Conservation (phyloP, 92 coral and sea anemone species). For the Palythoa grandis region DNA sequence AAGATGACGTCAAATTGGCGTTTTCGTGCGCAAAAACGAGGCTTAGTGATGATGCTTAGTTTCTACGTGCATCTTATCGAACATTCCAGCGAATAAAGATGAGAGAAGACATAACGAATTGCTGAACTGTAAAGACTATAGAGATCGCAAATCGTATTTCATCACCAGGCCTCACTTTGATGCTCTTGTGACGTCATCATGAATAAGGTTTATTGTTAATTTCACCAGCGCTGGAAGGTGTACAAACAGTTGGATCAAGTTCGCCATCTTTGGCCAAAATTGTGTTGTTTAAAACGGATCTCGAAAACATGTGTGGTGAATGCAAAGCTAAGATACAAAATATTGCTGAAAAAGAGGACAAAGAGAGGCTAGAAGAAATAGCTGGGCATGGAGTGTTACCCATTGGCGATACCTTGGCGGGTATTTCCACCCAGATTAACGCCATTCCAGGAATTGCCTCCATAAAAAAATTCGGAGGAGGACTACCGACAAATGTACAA, state of each 20-base stretch:
- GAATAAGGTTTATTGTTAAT: not conserved
- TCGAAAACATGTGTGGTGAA: slow-evolving; percentile 66
- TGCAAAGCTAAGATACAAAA: slow-evolving; percentile 67
- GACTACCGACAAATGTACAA: slow-evolving; percentile 57
- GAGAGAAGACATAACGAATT: no score
- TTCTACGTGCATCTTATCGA: no score
- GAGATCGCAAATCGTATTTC: no score
- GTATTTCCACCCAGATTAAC: slow-evolving; percentile 64
- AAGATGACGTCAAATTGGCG: no score
- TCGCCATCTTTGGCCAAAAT: slow-evolving; percentile 52
- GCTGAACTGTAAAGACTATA: no score
- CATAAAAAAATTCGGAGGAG: slow-evolving; percentile 62
- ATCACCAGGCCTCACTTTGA: no score
- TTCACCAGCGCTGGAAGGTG: not conserved
- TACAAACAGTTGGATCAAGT: slow-evolving; percentile 25
- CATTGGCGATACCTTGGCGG: slow-evolving; percentile 29
- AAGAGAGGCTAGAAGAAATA: slow-evolving; percentile 57
- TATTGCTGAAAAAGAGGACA: slow-evolving; percentile 69
- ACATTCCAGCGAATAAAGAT: no score
- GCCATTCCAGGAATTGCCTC: slow-evolving; percentile 73
- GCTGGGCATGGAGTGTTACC: slow-evolving; percentile 1
- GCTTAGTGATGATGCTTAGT: no score
- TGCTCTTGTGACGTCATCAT: no score
- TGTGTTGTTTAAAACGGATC: slow-evolving; percentile 66
- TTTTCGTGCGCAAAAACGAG: no score